phyloP scores from a whole-genome alignment of 2,888 invertebrate species.

The Scelioninae gen. 1 region DNA sequence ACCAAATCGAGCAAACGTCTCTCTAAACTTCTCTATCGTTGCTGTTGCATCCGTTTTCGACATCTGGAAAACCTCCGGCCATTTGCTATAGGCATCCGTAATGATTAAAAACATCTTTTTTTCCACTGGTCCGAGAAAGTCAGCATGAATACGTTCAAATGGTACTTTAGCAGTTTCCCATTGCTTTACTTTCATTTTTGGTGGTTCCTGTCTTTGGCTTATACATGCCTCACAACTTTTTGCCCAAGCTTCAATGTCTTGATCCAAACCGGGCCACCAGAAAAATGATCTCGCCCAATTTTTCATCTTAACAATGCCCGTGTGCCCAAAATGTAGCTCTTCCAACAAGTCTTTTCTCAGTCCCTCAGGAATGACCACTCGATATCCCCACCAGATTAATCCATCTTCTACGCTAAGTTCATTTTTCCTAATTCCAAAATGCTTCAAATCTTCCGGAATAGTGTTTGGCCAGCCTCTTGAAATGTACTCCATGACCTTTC shows the following conservation, averaged over 20 bases:
- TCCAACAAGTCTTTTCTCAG: conserved; percentile 39
- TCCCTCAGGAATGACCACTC: conserved; percentile 64
- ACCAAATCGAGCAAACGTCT: conserved; percentile 62
- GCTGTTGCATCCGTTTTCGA: conserved; percentile 16
- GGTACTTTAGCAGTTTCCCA: conserved; percentile 48
- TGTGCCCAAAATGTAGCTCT: conserved; percentile 62
- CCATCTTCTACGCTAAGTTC: conserved; percentile 53
- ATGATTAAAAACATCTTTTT: conserved; percentile 59
- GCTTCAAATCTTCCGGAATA: conserved; percentile 11
- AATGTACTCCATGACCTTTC: conserved; percentile 43
- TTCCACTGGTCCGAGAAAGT: conserved; percentile 64
- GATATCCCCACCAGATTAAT: conserved; percentile 68
- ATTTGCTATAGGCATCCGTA: conserved; percentile 69
- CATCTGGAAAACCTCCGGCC: conserved; percentile 69
- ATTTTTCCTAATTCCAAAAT: neutral
- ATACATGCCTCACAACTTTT: conserved; percentile 46
- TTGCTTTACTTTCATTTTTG: conserved; percentile 46
- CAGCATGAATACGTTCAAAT: conserved; percentile 56
- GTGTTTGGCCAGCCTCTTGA: conserved; percentile 65
- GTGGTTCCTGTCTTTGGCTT: conserved; percentile 46
- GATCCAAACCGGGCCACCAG: conserved; percentile 68
- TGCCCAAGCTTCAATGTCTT: conserved; percentile 60
- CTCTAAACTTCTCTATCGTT: conserved; percentile 56
- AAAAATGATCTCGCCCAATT: conserved; percentile 52
- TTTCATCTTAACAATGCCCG: conserved; percentile 64